Evolutionary conservation across 2,888 invertebrate genomes (phyloP), one percentile per base, ranked within the genome.

Genomic region (Catocala fraxini): DNA sequence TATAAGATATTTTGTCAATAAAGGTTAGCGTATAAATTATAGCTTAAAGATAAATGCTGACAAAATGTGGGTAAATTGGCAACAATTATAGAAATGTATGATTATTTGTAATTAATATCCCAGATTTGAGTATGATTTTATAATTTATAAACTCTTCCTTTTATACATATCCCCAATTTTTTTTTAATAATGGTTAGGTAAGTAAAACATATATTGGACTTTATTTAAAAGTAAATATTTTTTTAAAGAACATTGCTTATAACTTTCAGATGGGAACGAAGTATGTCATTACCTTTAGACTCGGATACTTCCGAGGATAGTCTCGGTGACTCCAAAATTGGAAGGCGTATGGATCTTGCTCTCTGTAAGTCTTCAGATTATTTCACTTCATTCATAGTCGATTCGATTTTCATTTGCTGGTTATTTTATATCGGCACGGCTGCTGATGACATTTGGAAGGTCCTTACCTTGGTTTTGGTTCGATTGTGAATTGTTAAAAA

Each of bases 311-410:
- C 91, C 5, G 92, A 92, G 77, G 94, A 92, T 73, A 93, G 91
- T 77, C 86, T 91, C 35, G 87, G 92, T 4, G 94, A 94, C 64
- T 80, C 87, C 49, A 93, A 93, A 79, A 84, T 94, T 67, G 95
- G 95, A 69, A 95, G 97, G 75, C 96, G 97, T 89, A 97, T 97
- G 97, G 97, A 98, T 85, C 96, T 97, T 87, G 97, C 97, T 67
- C 94, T 97, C 86, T 98, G 98, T 98, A 96, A 97, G 97, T 93
- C 78, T 73, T 75, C 73, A 62, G 61, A 71, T 62, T 68, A 71
- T 73, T 69, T 70, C 76, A 68, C 70, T 78, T 73, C 78, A 79
- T 81, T 70, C 71, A 87, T 91, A 92, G 91, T 87, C 82, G 83
- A 84, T 91, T 91, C 83, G 85, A 77, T 92, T 92, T 91, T 92